Conservation (phyloP, 1,140 invertebrate genomes). For the Aphis craccivora region DNA sequence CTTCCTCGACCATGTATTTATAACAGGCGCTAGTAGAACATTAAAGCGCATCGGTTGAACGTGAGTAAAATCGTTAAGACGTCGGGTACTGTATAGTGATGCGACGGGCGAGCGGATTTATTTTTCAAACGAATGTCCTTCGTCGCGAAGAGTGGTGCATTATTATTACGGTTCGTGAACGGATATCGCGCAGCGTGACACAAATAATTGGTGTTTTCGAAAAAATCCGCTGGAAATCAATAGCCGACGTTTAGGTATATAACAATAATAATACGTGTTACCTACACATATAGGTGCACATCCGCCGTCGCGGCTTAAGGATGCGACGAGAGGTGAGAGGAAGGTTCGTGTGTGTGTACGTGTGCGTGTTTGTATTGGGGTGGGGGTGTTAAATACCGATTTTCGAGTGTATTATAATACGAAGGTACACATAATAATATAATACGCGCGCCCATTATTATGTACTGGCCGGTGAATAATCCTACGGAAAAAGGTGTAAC, state of each 20-base stretch:
- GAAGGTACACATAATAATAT: background rate
- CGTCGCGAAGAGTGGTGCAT: background rate
- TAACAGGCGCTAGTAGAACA: background rate
- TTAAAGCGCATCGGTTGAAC: background rate
- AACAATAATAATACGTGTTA: background rate
- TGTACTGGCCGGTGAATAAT: conserved; percentile 23
- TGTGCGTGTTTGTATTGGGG: background rate
- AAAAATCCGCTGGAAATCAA: background rate
- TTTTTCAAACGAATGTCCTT: background rate
- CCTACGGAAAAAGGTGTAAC: conserved; percentile 49
- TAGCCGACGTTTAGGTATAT: background rate
- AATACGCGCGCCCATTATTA: background rate
- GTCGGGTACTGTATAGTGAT: background rate
- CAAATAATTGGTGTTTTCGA: background rate
- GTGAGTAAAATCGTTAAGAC: conserved; percentile 13
- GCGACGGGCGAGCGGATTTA: background rate
- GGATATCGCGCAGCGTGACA: background rate
- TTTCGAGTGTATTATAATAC: conserved; percentile 30
- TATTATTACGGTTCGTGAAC: background rate
- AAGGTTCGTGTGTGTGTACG: background rate
- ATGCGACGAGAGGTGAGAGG: background rate
- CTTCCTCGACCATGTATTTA: background rate
- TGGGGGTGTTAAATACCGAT: conserved; percentile 45
- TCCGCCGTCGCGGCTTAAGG: background rate
- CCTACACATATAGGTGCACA: background rate